phyloP scores from a whole-genome alignment of 2,797 vertebrate species.

The Nasua narica region DNA sequence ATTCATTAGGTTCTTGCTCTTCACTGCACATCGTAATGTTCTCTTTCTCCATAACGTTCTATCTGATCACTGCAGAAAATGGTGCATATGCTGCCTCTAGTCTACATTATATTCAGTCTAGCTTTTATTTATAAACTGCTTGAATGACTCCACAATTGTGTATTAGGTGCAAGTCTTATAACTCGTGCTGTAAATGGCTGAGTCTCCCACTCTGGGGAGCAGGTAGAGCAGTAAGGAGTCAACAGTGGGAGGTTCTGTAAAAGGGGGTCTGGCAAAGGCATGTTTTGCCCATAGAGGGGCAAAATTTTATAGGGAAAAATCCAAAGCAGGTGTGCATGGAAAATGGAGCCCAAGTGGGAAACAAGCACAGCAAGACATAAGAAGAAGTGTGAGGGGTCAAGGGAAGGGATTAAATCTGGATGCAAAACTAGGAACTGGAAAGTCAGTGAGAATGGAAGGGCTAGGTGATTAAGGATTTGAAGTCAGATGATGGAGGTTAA shows the following conservation, averaged over 20 bases:
- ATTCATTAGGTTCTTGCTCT: background rate
- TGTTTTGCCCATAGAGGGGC: background rate
- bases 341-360: background rate
- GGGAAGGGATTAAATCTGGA: background rate
- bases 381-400: background rate
- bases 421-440: background rate
- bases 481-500: background rate
- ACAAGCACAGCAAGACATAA: background rate
- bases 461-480: no score
- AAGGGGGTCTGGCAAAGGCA: background rate
- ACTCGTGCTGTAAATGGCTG: background rate
- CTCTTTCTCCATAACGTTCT: background rate
- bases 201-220: background rate
- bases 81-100: background rate
- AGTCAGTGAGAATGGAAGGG: background rate
- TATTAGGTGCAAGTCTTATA: background rate
- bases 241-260: background rate
- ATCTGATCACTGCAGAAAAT: fast-evolving
- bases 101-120: background rate
- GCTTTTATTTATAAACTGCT: background rate
- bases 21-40: background rate
- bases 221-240: background rate
- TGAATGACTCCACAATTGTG: background rate
- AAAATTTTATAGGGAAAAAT: no score
- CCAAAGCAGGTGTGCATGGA: background rate